Evolutionary conservation across 2,888 invertebrate genomes (phyloP), one percentile per base, ranked within the genome.

Genomic region (Homarus gammarus): DNA sequence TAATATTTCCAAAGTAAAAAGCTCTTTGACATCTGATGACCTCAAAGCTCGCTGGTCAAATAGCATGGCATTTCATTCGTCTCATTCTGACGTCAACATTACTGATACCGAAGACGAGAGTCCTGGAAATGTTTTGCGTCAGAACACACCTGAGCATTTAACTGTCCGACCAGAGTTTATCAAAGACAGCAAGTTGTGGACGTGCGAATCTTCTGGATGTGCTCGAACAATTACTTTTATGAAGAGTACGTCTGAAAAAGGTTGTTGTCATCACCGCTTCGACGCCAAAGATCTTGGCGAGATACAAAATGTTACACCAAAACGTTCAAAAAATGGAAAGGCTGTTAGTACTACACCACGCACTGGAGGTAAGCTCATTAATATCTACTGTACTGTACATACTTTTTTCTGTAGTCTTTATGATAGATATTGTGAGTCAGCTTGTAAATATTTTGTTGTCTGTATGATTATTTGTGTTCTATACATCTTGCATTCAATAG

Each of bases 291-390:
- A 64, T 38, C 56, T 81, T 36, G 81, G 81, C n/a, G 61, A 81
- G 61, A 61, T 81, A 40, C 64, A 40, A 31, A 81, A 81, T 40
- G 36, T 81, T 27, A 81, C 81, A 38, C 81, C 81, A 10, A 81
- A 64, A 22, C 31, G n/a, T 12, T 27, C 64, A 3, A 64, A 38
- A 64, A 36, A 10, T 64, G 27, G 15, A 27, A n/a, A 36, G 38
- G 61, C 27, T 27, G 40, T 5, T 5, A 72, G 38, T 40, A 75
- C 22, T n/a, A 44, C 27, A 27, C 44, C 75, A 44, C 44, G 8
- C 22, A 36, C 44, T 75, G 40, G 10, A 75, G 75, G 75, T 75
- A 44, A 64, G 64, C 8, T n/a, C n/a, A n/a, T n/a, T n/a, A n/a
- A n/a, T n/a, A n/a, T n/a, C n/a, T n/a, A n/a, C n/a, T n/a, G n/a